Conservation (phyloP, 2,113 vertebrate species). For the Myotis lucifugus region DNA sequence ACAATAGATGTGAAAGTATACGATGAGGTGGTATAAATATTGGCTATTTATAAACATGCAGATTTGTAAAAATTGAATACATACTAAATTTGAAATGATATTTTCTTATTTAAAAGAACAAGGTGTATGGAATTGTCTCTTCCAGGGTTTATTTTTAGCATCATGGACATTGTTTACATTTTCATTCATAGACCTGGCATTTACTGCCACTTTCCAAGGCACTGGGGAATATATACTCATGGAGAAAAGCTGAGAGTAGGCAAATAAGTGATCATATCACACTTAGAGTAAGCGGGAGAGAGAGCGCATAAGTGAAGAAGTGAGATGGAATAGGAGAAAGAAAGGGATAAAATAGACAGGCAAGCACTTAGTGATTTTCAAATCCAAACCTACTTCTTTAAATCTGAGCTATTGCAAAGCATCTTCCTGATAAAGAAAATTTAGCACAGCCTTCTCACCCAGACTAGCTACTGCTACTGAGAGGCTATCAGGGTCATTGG, state of each 20-base stretch:
- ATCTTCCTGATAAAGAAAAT: neutral
- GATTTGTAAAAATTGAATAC: neutral
- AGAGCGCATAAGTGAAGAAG: neutral
- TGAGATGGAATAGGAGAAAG: neutral
- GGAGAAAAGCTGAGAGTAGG: neutral
- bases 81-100: neutral
- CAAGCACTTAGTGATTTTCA: neutral
- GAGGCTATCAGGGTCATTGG: neutral
- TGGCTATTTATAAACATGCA: neutral
- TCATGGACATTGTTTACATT: neutral
- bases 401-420: neutral
- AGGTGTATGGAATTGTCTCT: neutral
- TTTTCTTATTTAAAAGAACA: neutral
- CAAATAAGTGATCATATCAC: neutral
- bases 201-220: neutral
- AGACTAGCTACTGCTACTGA: neutral
- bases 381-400: neutral
- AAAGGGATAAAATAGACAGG: neutral
- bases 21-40: neutral
- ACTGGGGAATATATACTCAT: neutral
- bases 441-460: neutral
- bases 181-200: neutral
- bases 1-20: slow-evolving; percentile 28
- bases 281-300: neutral
- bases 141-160: neutral